phyloP scores from a whole-genome alignment of 2,797 vertebrate genomes.

The Morelia viridis region DNA sequence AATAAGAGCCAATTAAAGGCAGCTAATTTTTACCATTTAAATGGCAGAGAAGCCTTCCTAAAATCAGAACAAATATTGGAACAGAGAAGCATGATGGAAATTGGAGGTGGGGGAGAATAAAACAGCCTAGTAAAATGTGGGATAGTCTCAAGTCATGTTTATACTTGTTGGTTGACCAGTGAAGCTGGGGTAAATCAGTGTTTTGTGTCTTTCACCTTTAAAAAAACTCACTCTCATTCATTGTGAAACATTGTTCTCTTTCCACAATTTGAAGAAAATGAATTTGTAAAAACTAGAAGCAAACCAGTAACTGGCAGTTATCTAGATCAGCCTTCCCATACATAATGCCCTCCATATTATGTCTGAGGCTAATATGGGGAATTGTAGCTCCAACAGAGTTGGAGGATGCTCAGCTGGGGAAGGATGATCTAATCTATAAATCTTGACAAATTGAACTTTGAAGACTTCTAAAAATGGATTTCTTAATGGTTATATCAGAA shows the following conservation, averaged over 20 bases:
- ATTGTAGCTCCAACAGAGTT: neutral
- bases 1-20: neutral
- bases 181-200: neutral
- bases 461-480: conserved; percentile 2
- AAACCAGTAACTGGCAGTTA: neutral
- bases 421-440: neutral
- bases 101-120: neutral
- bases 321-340: neutral
- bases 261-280: neutral
- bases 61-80: neutral
- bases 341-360: neutral
- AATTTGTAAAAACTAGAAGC: neutral
- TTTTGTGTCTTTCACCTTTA: neutral
- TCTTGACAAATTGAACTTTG: neutral
- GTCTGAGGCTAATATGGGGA: neutral
- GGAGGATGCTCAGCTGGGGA: neutral
- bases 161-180: neutral
- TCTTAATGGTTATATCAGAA: conserved; percentile 3
- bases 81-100: neutral
- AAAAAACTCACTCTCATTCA: neutral
- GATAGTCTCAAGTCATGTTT: neutral
- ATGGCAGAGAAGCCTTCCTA: neutral
- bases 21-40: neutral
- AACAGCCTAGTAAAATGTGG: neutral
- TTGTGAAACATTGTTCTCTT: neutral